Evolutionary conservation across 2,888 invertebrate species (phyloP).

Genomic region (Branchipolynoe longqiensis): DNA sequence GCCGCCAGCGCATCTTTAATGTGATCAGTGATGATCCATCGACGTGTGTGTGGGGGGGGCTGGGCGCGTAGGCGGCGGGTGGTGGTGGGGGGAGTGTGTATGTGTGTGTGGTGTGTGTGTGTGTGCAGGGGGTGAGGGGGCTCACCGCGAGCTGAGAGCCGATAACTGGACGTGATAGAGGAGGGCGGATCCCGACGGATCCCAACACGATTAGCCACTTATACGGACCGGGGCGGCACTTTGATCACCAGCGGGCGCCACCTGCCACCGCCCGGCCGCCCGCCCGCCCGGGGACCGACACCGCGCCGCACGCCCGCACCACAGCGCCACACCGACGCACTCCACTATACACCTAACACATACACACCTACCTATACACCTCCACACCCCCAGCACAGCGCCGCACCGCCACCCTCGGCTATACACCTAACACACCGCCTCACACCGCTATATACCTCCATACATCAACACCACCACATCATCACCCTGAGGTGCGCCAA

Average conservation of each 20-base stretch:
- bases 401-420: too few species aligned
- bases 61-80: not conserved
- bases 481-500: too few species aligned
- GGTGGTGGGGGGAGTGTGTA: not conserved
- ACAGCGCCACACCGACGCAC: too few species aligned
- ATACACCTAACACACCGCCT: too few species aligned
- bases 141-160: not conserved
- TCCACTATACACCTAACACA: too few species aligned
- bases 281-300: too few species aligned
- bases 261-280: too few species aligned
- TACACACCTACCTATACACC: too few species aligned
- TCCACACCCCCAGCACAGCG: too few species aligned
- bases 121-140: not conserved
- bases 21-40: conserved; percentile 21
- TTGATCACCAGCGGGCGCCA: conserved; percentile 7
- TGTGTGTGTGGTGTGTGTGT: not conserved
- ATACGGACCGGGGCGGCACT: not conserved
- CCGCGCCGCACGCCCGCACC: too few species aligned
- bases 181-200: conserved; percentile 40
- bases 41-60: not conserved
- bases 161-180: conserved; percentile 24
- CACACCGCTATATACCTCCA: too few species aligned
- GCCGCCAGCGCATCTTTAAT: conserved; percentile 29
- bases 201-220: conserved; percentile 43
- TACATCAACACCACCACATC: too few species aligned